Percentiles rank a stretch among this genome's conserved stretches.
phyloP scores from a whole-genome alignment of 2,797 vertebrate species.

The Eulemur rubriventer region DNA sequence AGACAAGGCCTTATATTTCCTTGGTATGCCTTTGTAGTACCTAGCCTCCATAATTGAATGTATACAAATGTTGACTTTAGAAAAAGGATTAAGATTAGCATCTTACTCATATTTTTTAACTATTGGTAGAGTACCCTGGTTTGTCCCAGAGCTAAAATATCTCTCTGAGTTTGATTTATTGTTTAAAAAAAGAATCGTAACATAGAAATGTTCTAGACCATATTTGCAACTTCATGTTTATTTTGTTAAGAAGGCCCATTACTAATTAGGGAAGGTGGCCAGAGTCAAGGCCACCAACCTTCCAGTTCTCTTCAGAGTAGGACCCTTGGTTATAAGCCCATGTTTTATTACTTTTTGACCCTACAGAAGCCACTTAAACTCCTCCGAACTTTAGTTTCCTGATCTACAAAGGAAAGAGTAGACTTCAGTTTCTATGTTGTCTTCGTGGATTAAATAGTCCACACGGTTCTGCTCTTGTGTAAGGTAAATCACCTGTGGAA shows the following conservation, averaged over 20 bases:
- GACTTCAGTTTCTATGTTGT: background rate
- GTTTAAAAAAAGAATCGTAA: background rate
- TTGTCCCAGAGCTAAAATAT: background rate
- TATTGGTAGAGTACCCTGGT: background rate
- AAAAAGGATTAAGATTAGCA: background rate
- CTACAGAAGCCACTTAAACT: background rate
- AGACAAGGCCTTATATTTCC: background rate
- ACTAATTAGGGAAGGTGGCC: background rate
- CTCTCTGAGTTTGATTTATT: constrained; percentile 5
- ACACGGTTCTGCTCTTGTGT: background rate
- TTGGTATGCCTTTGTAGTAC: background rate
- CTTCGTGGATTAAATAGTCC: background rate
- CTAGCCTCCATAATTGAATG: background rate
- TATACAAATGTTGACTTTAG: background rate
- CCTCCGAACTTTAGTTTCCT: background rate
- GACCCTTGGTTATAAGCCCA: background rate
- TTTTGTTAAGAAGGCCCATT: background rate
- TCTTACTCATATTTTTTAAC: background rate
- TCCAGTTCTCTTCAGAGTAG: constrained; percentile 16
- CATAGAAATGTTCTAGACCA: background rate
- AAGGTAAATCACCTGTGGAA: background rate
- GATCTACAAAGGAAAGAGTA: background rate
- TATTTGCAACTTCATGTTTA: background rate
- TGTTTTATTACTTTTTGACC: background rate
- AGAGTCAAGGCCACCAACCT: background rate